Evolutionary conservation across 2,888 invertebrate genomes (phyloP).

Genomic region (Listrodromus nycthemerus): DNA sequence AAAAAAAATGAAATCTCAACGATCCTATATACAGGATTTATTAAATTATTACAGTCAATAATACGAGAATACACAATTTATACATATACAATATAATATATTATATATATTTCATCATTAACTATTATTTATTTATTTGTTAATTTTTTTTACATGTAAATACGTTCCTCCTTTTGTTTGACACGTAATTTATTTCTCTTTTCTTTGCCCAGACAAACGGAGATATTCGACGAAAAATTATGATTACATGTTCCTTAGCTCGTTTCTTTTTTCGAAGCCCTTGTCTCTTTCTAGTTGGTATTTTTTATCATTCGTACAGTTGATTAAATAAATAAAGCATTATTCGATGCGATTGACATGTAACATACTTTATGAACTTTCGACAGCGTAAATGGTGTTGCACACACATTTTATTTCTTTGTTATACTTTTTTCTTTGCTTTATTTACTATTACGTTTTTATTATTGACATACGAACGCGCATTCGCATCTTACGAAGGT

Average conservation of each 20-base stretch:
- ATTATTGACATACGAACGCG: conserved; percentile 28
- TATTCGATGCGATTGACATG: conserved; percentile 64
- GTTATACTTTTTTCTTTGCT: conserved; percentile 9
- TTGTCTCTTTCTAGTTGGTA: conserved; percentile 15
- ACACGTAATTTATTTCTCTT: conserved; percentile 60
- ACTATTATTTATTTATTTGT: conserved; percentile 60
- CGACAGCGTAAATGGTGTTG: conserved; percentile 41
- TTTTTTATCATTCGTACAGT: conserved; percentile 45
- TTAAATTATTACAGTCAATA: conserved; percentile 81
- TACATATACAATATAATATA: conserved; percentile 80
- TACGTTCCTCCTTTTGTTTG: conserved; percentile 65
- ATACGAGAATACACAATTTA: conserved; percentile 81
- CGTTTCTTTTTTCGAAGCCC: background rate
- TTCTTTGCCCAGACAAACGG: conserved; percentile 57
- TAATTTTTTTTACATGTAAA: conserved; percentile 70
- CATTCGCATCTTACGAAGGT: conserved; percentile 31
- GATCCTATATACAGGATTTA: conserved; percentile 78
- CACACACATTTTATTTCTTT: conserved; percentile 13
- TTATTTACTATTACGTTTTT: background rate
- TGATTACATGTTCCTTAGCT: conserved; percentile 46
- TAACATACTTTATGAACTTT: conserved; percentile 56
- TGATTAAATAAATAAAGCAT: conserved; percentile 64
- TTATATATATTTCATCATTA: conserved; percentile 74
- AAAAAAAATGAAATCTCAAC: conserved; percentile 5
- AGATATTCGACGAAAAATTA: conserved; percentile 55